Base-by-base conservation (phyloP, 2,797 vertebrate species). In the Limosa lapponica region DNA sequence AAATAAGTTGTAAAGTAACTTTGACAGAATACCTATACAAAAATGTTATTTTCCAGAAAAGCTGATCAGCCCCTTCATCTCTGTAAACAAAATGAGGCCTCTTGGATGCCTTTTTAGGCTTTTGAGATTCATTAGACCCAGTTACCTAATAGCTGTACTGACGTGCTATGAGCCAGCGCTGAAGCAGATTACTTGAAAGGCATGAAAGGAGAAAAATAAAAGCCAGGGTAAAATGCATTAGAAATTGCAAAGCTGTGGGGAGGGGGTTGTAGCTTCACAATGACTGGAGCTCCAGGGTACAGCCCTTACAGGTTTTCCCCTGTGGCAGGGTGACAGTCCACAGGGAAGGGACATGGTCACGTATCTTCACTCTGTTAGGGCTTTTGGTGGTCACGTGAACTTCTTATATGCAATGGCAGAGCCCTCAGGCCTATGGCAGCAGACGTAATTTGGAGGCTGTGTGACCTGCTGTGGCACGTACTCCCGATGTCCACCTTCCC, bases 51-150 rank as follows among this genome's bases (percentile, higher is more conserved):
- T 86, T 62, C 17, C 34, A 52, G 70, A 70, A 58, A 3, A 58
- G 16, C 20, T 66, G 28, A 77, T 87, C 46, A 85, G 13, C 15
- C 18, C 36, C 59, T 84, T 92, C 43, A 70, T 64, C 67, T 73
- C 59, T 91, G 27, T 85, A 94, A 90, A 84, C 13, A 95, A 92
- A 77, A 84, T 28, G 15, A 87, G 13, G 24, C 55, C 30, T 79
- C 46, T 75, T 16, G 5, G 66, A 95, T 77, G n/a, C 17, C 14
- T 84, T 84, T 79, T 84, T 41, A 70, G n/a, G 36, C 46, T 89
- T 95, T 79, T 89, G 66, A 75, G 71, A 81, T 84, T 90, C 72
- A 62, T 87, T 87, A 87, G n/a, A 28, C 46, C 52, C 17, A 37
- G 57, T 70, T 80, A 37, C 51, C 54, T 90, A 87, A 52, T 24